Evolutionary conservation across 2,113 vertebrate genomes (phyloP).

Genomic region (Anser cygnoides): DNA sequence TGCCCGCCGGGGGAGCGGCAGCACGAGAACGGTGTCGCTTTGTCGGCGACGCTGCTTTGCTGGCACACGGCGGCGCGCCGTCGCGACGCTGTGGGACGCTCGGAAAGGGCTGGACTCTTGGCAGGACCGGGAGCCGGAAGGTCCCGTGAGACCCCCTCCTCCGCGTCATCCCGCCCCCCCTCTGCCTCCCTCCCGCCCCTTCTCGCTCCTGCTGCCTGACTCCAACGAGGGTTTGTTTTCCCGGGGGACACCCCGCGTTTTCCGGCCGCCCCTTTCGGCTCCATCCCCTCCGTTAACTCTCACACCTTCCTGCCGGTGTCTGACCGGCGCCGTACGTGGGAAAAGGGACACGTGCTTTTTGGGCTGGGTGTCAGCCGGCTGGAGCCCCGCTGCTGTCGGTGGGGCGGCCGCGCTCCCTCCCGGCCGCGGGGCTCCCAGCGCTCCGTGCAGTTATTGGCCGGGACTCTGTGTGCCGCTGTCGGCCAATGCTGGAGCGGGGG

Average conservation of each 20-base stretch:
- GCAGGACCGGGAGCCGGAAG: neutral
- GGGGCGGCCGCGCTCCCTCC: neutral
- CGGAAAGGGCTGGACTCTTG: neutral
- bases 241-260: accelerated
- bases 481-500: conserved; percentile 78
- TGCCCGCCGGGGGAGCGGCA: neutral
- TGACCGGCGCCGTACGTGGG: neutral
- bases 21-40: neutral
- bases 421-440: neutral
- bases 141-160: neutral
- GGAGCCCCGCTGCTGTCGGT: neutral
- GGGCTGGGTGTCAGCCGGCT: neutral
- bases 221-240: neutral
- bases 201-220: neutral
- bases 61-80: neutral
- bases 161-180: neutral
- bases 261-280: neutral
- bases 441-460: conserved; percentile 80
- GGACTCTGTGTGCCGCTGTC: conserved; percentile 90
- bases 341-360: neutral
- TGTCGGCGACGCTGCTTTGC: neutral
- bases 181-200: neutral
- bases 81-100: neutral
- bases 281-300: neutral
- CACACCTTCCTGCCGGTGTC: neutral